Percentiles rank a stretch among this genome's conserved stretches.
Evolutionary conservation across 2,797 vertebrate genomes (phyloP).

Genomic region (Sternarchorhynchus goeldii): DNA sequence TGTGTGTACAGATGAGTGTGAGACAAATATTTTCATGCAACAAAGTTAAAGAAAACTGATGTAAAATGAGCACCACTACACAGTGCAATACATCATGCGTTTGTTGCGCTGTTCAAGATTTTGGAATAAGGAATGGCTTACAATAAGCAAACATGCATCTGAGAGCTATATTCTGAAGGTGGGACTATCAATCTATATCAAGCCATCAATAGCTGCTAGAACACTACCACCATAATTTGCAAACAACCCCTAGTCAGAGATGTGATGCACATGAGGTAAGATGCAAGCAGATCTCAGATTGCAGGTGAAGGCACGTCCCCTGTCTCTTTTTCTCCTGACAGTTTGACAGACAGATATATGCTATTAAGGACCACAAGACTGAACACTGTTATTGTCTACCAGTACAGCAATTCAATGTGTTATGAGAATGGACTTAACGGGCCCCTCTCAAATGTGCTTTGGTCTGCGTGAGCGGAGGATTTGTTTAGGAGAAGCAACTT

Average conservation of each 20-base stretch:
- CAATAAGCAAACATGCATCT: slow-evolving; percentile 46
- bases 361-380: neutral
- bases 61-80: slow-evolving; percentile 13
- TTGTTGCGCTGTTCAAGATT: slow-evolving; percentile 18
- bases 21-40: neutral
- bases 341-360: too few relatives aligned
- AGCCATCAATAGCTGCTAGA: slow-evolving; percentile 38
- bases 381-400: neutral
- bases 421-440: too few relatives aligned
- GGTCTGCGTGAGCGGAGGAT: too few relatives aligned
- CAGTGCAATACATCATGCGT: too few relatives aligned
- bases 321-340: slow-evolving; percentile 10
- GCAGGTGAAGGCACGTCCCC: neutral
- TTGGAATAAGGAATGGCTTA: slow-evolving; percentile 32
- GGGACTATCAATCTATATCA: slow-evolving; percentile 48
- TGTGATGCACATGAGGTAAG: slow-evolving; percentile 32
- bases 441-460: too few relatives aligned
- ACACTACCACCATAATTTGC: slow-evolving; percentile 37
- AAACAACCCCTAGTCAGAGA: slow-evolving; percentile 39
- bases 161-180: slow-evolving; percentile 51
- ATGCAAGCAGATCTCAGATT: slow-evolving; percentile 40
- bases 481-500: neutral
- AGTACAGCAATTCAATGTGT: neutral
- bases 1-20: neutral
- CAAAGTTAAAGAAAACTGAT: slow-evolving; percentile 15